Evolutionary conservation across 2,113 vertebrate species (phyloP), one percentile per base, ranked within the genome.

Genomic region (Rhinichthys klamathensis): DNA sequence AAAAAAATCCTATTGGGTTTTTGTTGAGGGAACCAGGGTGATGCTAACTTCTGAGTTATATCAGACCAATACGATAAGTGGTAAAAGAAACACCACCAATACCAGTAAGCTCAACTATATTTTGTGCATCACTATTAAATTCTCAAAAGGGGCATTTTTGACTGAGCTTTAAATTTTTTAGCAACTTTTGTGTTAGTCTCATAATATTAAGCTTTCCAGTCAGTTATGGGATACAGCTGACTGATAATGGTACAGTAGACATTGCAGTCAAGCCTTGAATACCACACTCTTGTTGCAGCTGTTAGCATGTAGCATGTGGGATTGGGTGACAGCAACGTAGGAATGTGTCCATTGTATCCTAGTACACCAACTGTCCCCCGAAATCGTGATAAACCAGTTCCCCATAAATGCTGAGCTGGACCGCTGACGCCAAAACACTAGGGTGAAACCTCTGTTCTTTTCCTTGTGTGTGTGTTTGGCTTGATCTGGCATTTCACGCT

Each of bases 331-430:
- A 69, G 80, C 75, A 38, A 69, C 54, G 87, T 58, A 80, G 90
- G 91, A 92, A 93, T 93, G 89, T 88, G 80, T 85, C 86, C 69
- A 85, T 63, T 80, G 41, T 87, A 80, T 86, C 85, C 35, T 60
- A 80, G 56, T 86, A 90, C 86, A 89, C 89, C 88, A 89, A 87
- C 89, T 86, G 90, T 89, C 88, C 86, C 54, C 84, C 86, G 91
- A 90, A 67, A 91, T 90, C 91, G 90, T 75, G 86, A 91, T 91
- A 91, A 93, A 90, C 84, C 87, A 88, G 84, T 91, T 88, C 88
- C 87, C 85, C 4, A 32, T 44, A 27, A 61, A 56, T 49, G 44
- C 44, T 16, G n/a, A 80, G 16, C 27, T 21, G 25, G n/a, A 72
- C 23, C 5, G 21, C n/a, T 27, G 54, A 16, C 9, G 18, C 12